Evolutionary conservation across 2,888 invertebrate genomes (phyloP), one percentile per base, ranked within the genome.

Genomic region (Endomychus coccineus): DNA sequence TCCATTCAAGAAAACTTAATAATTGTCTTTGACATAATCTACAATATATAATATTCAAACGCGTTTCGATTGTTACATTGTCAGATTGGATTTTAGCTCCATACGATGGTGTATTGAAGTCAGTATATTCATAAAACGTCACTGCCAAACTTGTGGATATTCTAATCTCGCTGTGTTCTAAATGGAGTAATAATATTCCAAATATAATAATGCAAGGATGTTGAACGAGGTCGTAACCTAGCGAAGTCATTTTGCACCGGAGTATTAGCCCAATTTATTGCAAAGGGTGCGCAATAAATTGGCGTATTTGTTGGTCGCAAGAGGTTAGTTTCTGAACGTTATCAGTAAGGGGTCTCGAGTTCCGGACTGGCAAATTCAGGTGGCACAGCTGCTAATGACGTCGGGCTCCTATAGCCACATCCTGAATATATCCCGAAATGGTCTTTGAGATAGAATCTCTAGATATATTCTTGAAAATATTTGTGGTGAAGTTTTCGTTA

Each of bases 361-460:
- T 52, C 54, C 53, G 54, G 47, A 43, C 41, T 45, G 38, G 46
- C 46, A 49, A 51, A 49, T 53, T 49, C 59, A 59, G 61, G 59
- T 59, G 59, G 53, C 54, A 50, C 55, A 56, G 50, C 55, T 56
- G 55, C 55, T 58, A 58, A 57, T 57, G 58, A 57, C 49, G 46
- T 40, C 39, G 42, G 42, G 40, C 29, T 30, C 41, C 40, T 37
- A 42, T 39, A 44, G 43, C 50, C 50, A 46, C 50, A 54, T 51
- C 50, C 52, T 47, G 49, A 49, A 54, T 52, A 49, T 48, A 52
- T 52, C 45, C 45, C 44, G 44, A 40, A 50, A 50, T 43, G 45
- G 47, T 27, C 34, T 21, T 29, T 25, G 41, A 39, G 50, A 49
- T 50, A 45, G 40, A 34, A 47, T 48, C 48, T 47, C 22, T 39